phyloP scores from a whole-genome alignment of 2,888 invertebrate genomes.

The Fabriciana adippe region DNA sequence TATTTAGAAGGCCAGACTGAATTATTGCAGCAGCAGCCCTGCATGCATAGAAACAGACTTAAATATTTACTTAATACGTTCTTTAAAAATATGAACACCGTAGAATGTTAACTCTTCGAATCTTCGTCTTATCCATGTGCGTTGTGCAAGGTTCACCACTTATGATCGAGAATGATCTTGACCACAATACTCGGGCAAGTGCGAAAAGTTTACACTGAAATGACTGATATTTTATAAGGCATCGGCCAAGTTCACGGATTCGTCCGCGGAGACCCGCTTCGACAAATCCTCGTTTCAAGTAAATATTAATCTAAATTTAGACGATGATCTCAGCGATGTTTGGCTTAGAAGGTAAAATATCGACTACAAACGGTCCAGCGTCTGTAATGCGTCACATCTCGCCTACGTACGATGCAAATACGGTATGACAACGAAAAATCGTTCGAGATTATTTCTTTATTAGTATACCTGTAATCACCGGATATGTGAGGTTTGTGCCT shows the following conservation, averaged over 20 bases:
- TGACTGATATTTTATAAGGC: neutral
- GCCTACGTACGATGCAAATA: slow-evolving; percentile 57
- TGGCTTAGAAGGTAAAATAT: slow-evolving; percentile 61
- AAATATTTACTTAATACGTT: too few species aligned
- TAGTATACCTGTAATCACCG: slow-evolving; percentile 50
- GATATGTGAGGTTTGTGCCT: slow-evolving; percentile 44
- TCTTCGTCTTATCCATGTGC: too few species aligned
- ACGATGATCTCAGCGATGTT: slow-evolving; percentile 67
- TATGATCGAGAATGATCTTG: slow-evolving; percentile 11
- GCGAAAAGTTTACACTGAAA: slow-evolving; percentile 5
- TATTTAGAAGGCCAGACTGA: neutral
- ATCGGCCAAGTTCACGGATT: slow-evolving; percentile 26
- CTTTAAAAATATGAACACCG: too few species aligned
- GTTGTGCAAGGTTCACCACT: neutral
- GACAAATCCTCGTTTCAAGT: slow-evolving; percentile 42
- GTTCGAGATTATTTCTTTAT: slow-evolving; percentile 50
- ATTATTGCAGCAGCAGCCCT: too few species aligned
- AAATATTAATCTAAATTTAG: slow-evolving; percentile 62
- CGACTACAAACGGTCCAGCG: slow-evolving; percentile 48
- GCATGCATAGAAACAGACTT: too few species aligned
- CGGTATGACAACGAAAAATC: slow-evolving; percentile 48
- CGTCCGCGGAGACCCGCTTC: slow-evolving; percentile 21
- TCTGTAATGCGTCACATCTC: slow-evolving; percentile 60
- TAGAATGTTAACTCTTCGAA: too few species aligned
- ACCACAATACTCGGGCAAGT: neutral